Evolutionary conservation across 2,113 vertebrate species (phyloP).

Genomic region (Callorhinus ursinus): DNA sequence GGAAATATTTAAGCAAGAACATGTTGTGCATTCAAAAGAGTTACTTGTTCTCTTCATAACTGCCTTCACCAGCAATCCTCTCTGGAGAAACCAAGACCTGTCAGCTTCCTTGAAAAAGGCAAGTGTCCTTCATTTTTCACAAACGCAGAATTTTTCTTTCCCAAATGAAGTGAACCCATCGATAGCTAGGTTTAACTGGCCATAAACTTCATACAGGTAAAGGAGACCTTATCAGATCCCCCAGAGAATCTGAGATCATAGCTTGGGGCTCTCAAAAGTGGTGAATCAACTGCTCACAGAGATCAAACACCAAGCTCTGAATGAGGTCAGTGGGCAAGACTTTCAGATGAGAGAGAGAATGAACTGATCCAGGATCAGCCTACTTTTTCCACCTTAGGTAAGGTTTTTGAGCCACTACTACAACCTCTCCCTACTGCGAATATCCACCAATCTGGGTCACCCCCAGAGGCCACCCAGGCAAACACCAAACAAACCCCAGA

Average conservation of each 20-base stretch:
- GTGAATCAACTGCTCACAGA: not conserved
- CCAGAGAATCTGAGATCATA: not conserved
- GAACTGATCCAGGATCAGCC: not conserved
- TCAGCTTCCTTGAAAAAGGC: slow-evolving; percentile 35
- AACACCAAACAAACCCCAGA: not conserved
- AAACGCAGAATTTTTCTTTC: not conserved
- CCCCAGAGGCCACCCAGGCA: not conserved
- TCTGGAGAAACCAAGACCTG: slow-evolving; percentile 26
- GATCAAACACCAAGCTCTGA: not conserved
- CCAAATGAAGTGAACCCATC: not conserved
- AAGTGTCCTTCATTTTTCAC: not conserved
- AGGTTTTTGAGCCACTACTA: not conserved
- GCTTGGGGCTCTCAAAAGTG: not conserved
- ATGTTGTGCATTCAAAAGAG: slow-evolving; percentile 59
- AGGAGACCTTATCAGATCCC: not conserved
- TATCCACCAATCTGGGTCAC: not conserved
- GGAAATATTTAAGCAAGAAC: slow-evolving; percentile 72
- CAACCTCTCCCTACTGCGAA: not conserved
- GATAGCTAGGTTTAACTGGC: not conserved
- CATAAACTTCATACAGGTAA: slow-evolving; percentile 3
- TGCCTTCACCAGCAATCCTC: slow-evolving; percentile 50
- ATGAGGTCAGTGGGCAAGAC: slow-evolving; percentile 35
- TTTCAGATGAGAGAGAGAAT: slow-evolving; percentile 39
- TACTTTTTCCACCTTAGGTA: not conserved
- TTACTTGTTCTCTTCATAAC: slow-evolving; percentile 60